Evolutionary conservation across 2,888 invertebrate species (phyloP).

Genomic region (Terebella lapidaria): DNA sequence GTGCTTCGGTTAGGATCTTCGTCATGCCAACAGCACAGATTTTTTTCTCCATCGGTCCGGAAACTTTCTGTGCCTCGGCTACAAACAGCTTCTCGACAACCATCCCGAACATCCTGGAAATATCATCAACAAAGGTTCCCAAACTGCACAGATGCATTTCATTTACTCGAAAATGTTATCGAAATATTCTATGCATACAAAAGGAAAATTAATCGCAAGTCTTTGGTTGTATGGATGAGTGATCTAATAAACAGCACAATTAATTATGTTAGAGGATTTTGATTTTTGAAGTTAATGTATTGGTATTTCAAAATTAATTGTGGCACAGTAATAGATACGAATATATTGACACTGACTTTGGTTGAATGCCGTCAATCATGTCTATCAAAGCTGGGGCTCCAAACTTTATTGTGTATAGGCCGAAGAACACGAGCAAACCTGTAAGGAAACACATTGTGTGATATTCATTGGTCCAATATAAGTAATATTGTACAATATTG

Average conservation of each 20-base stretch:
- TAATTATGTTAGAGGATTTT: no score
- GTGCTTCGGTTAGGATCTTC: constrained; percentile 75
- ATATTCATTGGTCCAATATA: neutral
- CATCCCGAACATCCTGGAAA: constrained; percentile 86
- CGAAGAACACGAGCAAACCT: constrained; percentile 83
- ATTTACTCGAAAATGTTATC: no score
- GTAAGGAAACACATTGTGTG: constrained; percentile 9
- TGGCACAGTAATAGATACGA: no score
- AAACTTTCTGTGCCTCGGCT: constrained; percentile 80
- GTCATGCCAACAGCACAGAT: constrained; percentile 86
- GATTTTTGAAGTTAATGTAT: no score
- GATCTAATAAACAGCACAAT: no score
- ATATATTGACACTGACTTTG: constrained; percentile 57
- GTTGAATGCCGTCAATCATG: constrained; percentile 79
- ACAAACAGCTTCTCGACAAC: constrained; percentile 84
- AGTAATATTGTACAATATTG: no score
- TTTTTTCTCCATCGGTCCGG: constrained; percentile 77
- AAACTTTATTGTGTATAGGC: constrained; percentile 76
- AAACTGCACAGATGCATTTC: no score
- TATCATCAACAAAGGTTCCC: no score
- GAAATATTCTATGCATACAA: no score
- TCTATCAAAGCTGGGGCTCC: constrained; percentile 71
- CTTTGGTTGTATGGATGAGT: no score
- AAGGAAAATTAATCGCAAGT: no score
- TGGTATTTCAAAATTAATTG: no score